These are phyloP conservation scores for Isoperla grammatica DNA, from an alignment of 2,888 invertebrate genomes.

Conservation along the genomic window DNA sequence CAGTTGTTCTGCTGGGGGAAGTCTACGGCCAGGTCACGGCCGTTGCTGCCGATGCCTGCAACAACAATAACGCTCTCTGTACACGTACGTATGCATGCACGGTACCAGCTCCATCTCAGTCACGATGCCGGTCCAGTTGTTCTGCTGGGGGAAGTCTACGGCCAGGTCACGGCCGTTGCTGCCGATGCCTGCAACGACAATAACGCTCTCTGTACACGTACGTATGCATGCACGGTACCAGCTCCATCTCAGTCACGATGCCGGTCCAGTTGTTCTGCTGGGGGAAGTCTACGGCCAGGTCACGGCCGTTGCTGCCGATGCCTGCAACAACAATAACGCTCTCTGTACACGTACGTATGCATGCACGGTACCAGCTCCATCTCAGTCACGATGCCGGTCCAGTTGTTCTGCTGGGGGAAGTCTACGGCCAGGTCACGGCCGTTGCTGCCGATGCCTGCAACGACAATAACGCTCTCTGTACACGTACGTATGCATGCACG, in stretches of 20 bases:
- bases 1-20: conserved; percentile 87
- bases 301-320: conserved; percentile 70
- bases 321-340: too few species aligned
- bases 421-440: conserved; percentile 84
- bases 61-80: too few species aligned
- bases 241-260: conserved; percentile 81
- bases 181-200: conserved; percentile 58
- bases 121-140: conserved; percentile 83
- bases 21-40: conserved; percentile 81
- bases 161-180: conserved; percentile 78
- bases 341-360: too few species aligned
- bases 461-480: too few species aligned
- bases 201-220: too few species aligned
- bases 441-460: conserved; percentile 61
- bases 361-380: conserved; percentile 65
- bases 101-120: conserved; percentile 74
- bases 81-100: too few species aligned
- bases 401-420: conserved; percentile 83
- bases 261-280: conserved; percentile 90
- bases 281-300: conserved; percentile 86
- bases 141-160: conserved; percentile 88
- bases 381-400: conserved; percentile 85
- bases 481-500: too few species aligned
- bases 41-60: conserved; percentile 63
- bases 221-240: conserved; percentile 48